Evolutionary conservation across 2,113 vertebrate species (phyloP).

Genomic region (Notechis scutatus): DNA sequence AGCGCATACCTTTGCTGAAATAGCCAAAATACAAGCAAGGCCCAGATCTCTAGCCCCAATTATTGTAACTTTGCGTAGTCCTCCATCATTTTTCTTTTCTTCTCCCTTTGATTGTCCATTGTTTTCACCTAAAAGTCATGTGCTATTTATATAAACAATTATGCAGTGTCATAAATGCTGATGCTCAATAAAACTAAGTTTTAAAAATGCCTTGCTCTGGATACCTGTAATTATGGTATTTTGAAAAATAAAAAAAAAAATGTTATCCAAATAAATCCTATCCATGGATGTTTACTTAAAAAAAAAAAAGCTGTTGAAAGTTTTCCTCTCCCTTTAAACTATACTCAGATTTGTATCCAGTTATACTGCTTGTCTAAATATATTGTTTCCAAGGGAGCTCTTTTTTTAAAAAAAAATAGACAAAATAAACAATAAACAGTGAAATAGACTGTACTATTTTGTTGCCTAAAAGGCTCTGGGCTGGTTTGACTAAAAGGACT

Average conservation of each 20-base stretch:
- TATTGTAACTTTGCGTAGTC: slow-evolving; percentile 82
- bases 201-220: background rate
- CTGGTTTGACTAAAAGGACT: background rate
- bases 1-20: slow-evolving; percentile 82
- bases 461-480: background rate
- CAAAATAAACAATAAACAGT: background rate
- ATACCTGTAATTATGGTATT: background rate
- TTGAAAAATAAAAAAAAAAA: background rate
- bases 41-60: slow-evolving; percentile 91
- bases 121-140: slow-evolving; percentile 66
- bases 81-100: slow-evolving; percentile 51
- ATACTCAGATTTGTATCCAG: background rate
- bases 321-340: background rate
- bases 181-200: background rate
- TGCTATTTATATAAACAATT: slow-evolving; percentile 20
- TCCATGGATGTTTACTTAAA: background rate
- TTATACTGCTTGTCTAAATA: background rate
- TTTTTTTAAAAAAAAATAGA: background rate
- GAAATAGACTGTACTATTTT: background rate
- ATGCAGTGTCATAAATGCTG: background rate
- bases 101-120: slow-evolving; percentile 63
- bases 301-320: background rate
- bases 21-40: slow-evolving; percentile 83
- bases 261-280: background rate
- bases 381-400: background rate